Evolutionary conservation across 2,797 vertebrate species (phyloP).

Genomic region (Microctenopoma stevenorrisi): DNA sequence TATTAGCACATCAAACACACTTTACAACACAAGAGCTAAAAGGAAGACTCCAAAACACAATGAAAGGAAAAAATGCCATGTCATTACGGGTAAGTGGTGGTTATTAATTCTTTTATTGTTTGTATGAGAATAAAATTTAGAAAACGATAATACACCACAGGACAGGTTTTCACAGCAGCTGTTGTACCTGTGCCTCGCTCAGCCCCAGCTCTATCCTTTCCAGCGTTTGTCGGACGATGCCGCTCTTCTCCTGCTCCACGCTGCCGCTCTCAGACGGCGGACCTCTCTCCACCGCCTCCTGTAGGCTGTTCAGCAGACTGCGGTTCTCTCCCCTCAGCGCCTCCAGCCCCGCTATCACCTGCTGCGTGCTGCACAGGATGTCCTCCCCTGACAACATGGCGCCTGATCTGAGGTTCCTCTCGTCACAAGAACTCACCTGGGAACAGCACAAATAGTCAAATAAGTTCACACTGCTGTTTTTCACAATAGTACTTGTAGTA

Average conservation of each 20-base stretch:
- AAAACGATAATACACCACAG: too few species aligned
- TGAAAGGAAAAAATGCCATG: too few species aligned
- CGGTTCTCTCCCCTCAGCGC: slow-evolving; percentile 82
- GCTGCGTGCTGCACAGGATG: slow-evolving; percentile 82
- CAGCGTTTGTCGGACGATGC: slow-evolving; percentile 80
- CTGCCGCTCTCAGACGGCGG: slow-evolving; percentile 54
- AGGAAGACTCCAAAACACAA: too few species aligned
- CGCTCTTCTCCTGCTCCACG: slow-evolving; percentile 83
- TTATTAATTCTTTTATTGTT: too few species aligned
- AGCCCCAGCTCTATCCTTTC: slow-evolving; percentile 86
- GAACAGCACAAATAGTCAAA: background rate
- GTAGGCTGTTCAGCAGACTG: slow-evolving; percentile 79
- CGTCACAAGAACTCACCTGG: slow-evolving; percentile 31
- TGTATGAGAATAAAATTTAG: too few species aligned
- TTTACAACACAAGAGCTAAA: too few species aligned
- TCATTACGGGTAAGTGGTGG: too few species aligned
- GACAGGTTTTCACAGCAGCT: too few species aligned
- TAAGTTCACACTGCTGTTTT: background rate
- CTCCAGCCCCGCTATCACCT: slow-evolving; percentile 86
- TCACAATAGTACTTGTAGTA: background rate
- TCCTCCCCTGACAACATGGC: slow-evolving; percentile 85
- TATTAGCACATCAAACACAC: too few species aligned
- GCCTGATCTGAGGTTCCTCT: slow-evolving; percentile 11
- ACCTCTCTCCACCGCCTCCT: slow-evolving; percentile 64
- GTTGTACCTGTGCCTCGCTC: slow-evolving; percentile 82